phyloP scores from a whole-genome alignment of 1,140 invertebrate genomes.

The Lepidostoma basale region DNA sequence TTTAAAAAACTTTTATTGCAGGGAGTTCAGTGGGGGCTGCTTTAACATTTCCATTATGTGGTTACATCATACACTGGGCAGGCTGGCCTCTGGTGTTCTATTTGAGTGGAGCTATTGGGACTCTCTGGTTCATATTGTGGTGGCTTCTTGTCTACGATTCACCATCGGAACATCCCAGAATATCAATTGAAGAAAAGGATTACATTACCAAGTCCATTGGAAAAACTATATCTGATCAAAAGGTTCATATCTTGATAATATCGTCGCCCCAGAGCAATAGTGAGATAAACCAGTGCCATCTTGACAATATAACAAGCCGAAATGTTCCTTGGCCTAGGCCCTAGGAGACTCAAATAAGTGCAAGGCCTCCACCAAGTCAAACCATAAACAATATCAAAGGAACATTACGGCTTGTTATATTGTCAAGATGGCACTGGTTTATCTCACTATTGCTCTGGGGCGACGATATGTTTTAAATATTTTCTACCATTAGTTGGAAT shows the following conservation, averaged over 20 bases:
- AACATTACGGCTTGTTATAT: too few relatives aligned
- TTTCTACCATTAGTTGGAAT: too few relatives aligned
- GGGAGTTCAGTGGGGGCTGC: constrained; percentile 74
- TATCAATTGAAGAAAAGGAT: constrained; percentile 69
- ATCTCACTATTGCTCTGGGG: too few relatives aligned
- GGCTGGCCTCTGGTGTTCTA: constrained; percentile 83
- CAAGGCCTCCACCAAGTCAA: too few relatives aligned
- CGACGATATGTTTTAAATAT: too few relatives aligned
- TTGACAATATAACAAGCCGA: too few relatives aligned
- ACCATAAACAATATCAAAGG: too few relatives aligned
- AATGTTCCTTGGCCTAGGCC: too few relatives aligned
- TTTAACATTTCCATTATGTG: constrained; percentile 72
- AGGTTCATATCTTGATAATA: constrained; percentile 43
- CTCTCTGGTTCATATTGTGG: constrained; percentile 74
- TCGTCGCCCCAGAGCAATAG: too few relatives aligned
- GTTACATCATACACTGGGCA: constrained; percentile 65
- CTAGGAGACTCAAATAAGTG: too few relatives aligned
- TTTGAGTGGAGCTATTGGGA: constrained; percentile 67
- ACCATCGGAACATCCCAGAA: constrained; percentile 77
- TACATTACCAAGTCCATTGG: constrained; percentile 67
- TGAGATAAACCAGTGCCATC: too few relatives aligned
- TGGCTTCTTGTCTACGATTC: constrained; percentile 67
- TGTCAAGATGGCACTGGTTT: too few relatives aligned
- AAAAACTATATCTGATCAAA: constrained; percentile 50
- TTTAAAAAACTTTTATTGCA: constrained; percentile 50